Evolutionary conservation across 2,888 invertebrate genomes (phyloP).

Genomic region (Drosophila demipolita): DNA sequence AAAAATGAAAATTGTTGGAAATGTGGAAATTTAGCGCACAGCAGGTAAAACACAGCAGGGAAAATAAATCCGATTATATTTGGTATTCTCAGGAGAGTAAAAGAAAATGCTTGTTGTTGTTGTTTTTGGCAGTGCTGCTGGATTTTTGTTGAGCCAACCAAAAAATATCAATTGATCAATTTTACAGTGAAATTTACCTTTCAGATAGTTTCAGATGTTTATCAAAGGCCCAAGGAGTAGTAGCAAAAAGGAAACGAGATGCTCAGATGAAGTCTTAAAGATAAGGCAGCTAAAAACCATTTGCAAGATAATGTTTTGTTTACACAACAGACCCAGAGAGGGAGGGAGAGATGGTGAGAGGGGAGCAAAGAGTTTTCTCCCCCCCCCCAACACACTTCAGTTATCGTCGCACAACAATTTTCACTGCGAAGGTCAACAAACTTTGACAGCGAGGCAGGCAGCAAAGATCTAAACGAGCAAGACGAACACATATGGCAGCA

Average conservation of each 20-base stretch:
- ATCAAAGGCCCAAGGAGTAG: conserved; percentile 7
- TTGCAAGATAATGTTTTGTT: conserved; percentile 45
- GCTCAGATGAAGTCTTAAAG: conserved; percentile 4
- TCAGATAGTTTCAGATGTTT: conserved; percentile 20
- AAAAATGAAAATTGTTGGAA: conserved; percentile 22
- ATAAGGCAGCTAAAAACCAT: conserved; percentile 35
- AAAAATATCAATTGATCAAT: conserved; percentile 51
- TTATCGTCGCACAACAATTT: conserved; percentile 9
- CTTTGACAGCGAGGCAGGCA: conserved; percentile 36
- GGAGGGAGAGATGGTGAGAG: conserved; percentile 10
- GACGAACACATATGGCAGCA: conserved; percentile 42
- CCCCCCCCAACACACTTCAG: neutral
- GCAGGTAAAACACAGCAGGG: conserved; percentile 47
- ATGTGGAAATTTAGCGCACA: conserved; percentile 50
- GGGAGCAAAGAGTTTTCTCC: conserved; percentile 4
- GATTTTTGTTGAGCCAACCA: conserved; percentile 1
- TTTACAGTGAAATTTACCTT: conserved; percentile 26
- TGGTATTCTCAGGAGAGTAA: conserved; percentile 3
- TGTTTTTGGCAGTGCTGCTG: conserved; percentile 1
- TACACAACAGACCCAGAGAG: conserved; percentile 44
- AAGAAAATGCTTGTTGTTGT: neutral
- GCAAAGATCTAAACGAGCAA: conserved; percentile 19
- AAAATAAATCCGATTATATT: conserved; percentile 25
- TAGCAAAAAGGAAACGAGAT: conserved; percentile 8
- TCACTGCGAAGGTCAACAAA: conserved; percentile 71